Evolutionary conservation across 2,888 invertebrate species (phyloP).

Genomic region (Drosophila kambysellisi): DNA sequence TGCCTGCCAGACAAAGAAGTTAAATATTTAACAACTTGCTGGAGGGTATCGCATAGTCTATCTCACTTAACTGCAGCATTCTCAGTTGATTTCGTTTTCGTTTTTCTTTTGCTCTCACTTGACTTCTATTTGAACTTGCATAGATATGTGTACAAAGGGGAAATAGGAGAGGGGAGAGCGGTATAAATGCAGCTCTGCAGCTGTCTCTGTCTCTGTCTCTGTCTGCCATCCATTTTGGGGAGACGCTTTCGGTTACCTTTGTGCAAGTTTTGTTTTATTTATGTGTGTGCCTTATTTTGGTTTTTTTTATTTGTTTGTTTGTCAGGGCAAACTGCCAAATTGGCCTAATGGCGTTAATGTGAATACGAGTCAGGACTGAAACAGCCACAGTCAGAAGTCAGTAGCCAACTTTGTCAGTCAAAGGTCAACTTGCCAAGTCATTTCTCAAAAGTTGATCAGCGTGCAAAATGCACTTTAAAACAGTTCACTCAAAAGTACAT

Average conservation of each 20-base stretch:
- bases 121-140: conserved; percentile 78
- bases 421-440: conserved; percentile 63
- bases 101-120: conserved; percentile 59
- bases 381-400: conserved; percentile 29
- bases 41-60: not conserved
- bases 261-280: conserved; percentile 39
- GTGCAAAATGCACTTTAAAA: conserved; percentile 70
- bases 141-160: conserved; percentile 65
- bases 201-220: conserved; percentile 21
- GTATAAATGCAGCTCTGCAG: conserved; percentile 7
- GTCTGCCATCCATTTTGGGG: conserved; percentile 33
- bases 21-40: not conserved
- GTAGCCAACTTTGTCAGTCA: conserved; percentile 52
- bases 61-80: not conserved
- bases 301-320: conserved; percentile 9
- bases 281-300: conserved; percentile 7
- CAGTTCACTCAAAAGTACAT: conserved; percentile 9
- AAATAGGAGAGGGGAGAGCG: not conserved
- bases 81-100: not conserved
- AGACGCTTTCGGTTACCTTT: conserved; percentile 68
- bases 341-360: conserved; percentile 81
- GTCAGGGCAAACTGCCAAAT: conserved; percentile 76
- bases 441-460: conserved; percentile 32
- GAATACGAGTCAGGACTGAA: conserved; percentile 75
- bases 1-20: not conserved